Conservation (phyloP, 2,113 vertebrate genomes). For the Amblyopsis rosae region DNA sequence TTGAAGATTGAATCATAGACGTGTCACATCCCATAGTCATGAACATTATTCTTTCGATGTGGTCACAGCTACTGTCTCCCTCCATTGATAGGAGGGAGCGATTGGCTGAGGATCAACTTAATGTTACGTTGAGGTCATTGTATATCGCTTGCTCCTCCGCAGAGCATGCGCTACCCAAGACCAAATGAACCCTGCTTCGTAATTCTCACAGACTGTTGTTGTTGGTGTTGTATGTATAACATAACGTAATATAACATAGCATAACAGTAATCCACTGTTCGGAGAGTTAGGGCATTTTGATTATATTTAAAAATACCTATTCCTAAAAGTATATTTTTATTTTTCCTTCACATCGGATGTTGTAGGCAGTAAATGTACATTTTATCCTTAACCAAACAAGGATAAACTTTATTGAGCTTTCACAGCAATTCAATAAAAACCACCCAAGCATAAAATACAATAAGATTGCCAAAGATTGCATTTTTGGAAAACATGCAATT, state of each 20-base stretch:
- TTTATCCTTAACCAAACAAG: too few relatives aligned
- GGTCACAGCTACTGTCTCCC: not conserved
- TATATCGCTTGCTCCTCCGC: slow-evolving; percentile 11
- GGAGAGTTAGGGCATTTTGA: too few relatives aligned
- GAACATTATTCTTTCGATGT: slow-evolving; percentile 23
- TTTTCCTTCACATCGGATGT: too few relatives aligned
- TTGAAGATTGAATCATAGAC: slow-evolving; percentile 39
- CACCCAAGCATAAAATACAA: too few relatives aligned
- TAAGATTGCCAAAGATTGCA: too few relatives aligned
- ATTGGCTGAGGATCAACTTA: slow-evolving; percentile 28
- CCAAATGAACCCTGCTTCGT: slow-evolving; percentile 15
- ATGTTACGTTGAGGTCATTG: slow-evolving; percentile 39
- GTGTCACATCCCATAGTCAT: slow-evolving; percentile 33
- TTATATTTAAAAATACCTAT: too few relatives aligned
- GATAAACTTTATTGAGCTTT: too few relatives aligned
- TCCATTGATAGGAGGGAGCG: slow-evolving; percentile 22
- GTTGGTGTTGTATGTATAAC: not conserved
- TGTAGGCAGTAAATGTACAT: too few relatives aligned
- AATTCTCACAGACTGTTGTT: not conserved
- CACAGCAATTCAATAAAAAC: too few relatives aligned
- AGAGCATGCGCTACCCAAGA: not conserved
- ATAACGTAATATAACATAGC: slow-evolving; percentile 8
- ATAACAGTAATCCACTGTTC: slow-evolving; percentile 2
- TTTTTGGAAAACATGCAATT: slow-evolving; percentile 12
- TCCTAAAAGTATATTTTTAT: too few relatives aligned